A percentile compares a stretch with the other conserved stretches of the same genome.
phyloP scores from a whole-genome alignment of 2,797 vertebrate species.

The Alosa sapidissima region DNA sequence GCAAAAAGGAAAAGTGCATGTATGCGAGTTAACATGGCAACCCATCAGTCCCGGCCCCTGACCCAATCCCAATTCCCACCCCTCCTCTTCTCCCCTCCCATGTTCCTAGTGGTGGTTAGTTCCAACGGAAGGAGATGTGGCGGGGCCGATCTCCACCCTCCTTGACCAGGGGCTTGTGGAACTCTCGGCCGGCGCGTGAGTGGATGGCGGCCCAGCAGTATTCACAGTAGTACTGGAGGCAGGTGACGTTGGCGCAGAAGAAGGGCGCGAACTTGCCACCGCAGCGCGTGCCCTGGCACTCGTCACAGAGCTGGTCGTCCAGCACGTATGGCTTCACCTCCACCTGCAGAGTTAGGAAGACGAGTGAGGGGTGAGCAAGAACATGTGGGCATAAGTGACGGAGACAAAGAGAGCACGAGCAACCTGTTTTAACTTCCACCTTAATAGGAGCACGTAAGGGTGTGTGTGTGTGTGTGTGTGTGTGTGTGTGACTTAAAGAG shows the following conservation, averaged over 20 bases:
- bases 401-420: too few species aligned
- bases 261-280: slow-evolving; percentile 98
- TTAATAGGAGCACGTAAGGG: too few species aligned
- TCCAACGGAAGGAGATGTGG: slow-evolving; percentile 99
- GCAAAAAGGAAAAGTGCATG: slow-evolving; percentile 96
- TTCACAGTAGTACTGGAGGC: slow-evolving; percentile 99
- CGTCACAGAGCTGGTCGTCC: slow-evolving; percentile 99
- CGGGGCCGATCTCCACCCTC: slow-evolving; percentile 98
- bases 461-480: too few species aligned
- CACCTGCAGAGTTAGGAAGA: slow-evolving; percentile 75
- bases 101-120: slow-evolving; percentile 74
- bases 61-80: slow-evolving; percentile 42
- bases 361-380: background rate
- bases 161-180: slow-evolving; percentile 99
- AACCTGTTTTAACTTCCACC: too few species aligned
- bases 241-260: slow-evolving; percentile 99
- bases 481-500: background rate
- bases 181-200: slow-evolving; percentile 95
- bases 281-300: slow-evolving; percentile 99
- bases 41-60: slow-evolving; percentile 56
- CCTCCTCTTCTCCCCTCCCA: slow-evolving; percentile 23
- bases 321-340: slow-evolving; percentile 99
- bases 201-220: slow-evolving; percentile 99
- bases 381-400: background rate
- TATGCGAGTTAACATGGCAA: slow-evolving; percentile 81